Conservation (phyloP, 2,113 vertebrate species). For the Hemiprocne comata region DNA sequence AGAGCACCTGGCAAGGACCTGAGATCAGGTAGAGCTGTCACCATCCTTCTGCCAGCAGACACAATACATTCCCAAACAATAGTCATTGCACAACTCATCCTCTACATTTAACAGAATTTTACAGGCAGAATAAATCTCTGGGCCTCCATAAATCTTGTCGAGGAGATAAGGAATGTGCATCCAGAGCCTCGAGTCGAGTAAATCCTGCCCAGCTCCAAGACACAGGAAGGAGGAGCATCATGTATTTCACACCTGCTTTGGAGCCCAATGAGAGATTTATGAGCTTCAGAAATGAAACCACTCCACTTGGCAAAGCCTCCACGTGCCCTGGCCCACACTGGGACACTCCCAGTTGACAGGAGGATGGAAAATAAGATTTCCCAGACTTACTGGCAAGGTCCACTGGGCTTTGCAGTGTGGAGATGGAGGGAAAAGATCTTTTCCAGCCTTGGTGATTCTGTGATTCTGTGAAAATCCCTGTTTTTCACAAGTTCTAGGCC, state of each 20-base stretch:
- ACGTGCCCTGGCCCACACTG: rapidly evolving
- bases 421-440: not conserved
- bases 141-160: not conserved
- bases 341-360: not conserved
- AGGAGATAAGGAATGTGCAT: constrained; percentile 26
- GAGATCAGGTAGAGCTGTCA: not conserved
- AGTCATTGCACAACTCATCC: constrained; percentile 14
- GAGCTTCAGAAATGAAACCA: not conserved
- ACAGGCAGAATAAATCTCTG: constrained; percentile 40
- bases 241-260: constrained; percentile 31
- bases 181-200: not conserved
- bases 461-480: no score
- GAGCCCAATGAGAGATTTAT: not conserved
- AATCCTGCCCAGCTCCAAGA: constrained; percentile 28
- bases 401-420: not conserved
- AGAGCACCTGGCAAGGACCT: not conserved
- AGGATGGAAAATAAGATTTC: not conserved
- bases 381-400: not conserved
- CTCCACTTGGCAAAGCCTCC: not conserved
- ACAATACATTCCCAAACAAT: constrained; percentile 54
- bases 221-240: not conserved
- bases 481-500: not conserved
- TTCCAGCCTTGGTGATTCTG: no score
- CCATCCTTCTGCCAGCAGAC: constrained; percentile 41
- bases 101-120: constrained; percentile 15